Percentiles rank a stretch among this genome's conserved stretches.
Evolutionary conservation across 2,888 invertebrate species (phyloP).

Genomic region (Cabera pusaria): DNA sequence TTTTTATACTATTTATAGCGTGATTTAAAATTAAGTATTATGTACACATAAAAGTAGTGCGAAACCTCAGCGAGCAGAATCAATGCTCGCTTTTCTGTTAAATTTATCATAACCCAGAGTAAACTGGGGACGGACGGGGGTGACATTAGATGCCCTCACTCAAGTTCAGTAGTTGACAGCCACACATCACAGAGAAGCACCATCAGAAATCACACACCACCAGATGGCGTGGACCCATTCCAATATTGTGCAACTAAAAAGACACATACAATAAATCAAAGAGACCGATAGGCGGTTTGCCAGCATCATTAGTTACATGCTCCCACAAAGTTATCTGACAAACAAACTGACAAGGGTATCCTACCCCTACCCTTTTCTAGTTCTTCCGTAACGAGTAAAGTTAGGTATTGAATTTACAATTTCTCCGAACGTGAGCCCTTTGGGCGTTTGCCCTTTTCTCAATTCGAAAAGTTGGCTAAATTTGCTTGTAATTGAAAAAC

Average conservation of each 20-base stretch:
- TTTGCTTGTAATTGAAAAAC: not conserved
- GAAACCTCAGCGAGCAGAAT: no score
- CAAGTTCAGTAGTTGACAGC: no score
- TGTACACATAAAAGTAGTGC: no score
- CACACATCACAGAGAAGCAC: no score
- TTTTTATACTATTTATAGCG: no score
- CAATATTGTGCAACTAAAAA: constrained; percentile 1
- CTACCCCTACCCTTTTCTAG: constrained; percentile 27
- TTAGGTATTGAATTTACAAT: constrained; percentile 27
- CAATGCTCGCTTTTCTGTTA: no score
- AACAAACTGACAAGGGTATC: constrained; percentile 30
- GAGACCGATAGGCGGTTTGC: constrained; percentile 10
- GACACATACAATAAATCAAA: constrained; percentile 13
- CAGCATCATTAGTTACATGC: constrained; percentile 27
- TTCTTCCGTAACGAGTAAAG: constrained; percentile 28
- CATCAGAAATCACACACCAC: no score
- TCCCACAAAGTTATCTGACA: constrained; percentile 27
- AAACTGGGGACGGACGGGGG: no score
- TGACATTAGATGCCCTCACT: no score
- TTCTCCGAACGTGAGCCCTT: constrained; percentile 18
- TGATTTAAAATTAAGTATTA: no score
- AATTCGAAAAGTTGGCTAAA: constrained; percentile 6
- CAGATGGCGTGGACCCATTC: no score
- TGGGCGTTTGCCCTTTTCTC: constrained; percentile 1
- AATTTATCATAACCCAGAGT: no score